phyloP scores from a whole-genome alignment of 1,140 invertebrate species.

The Bombus balteatus region DNA sequence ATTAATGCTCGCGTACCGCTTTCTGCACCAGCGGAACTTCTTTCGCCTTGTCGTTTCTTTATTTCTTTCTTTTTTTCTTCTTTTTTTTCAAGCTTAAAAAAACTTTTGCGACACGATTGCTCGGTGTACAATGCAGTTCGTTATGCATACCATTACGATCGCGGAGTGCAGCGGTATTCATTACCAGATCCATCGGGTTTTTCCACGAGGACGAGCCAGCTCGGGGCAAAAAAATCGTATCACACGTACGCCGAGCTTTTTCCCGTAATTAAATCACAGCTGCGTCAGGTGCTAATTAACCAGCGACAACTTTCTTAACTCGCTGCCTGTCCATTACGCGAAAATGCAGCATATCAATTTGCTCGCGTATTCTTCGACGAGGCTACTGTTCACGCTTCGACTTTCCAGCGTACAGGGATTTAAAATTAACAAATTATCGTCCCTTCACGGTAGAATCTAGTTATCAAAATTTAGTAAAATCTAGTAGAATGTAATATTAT shows the following conservation, averaged over 20 bases:
- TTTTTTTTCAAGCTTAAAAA: background rate
- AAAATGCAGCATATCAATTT: background rate
- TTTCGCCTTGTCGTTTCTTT: background rate
- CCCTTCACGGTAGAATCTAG: background rate
- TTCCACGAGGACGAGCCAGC: background rate
- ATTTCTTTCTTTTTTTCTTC: background rate
- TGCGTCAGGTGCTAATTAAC: background rate
- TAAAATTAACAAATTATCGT: background rate
- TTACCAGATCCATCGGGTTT: background rate
- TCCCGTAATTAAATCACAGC: constrained; percentile 19
- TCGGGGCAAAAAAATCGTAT: constrained; percentile 2
- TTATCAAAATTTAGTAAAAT: too few species aligned
- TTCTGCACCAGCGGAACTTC: background rate
- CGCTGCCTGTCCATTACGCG: background rate
- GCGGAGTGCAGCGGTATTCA: background rate
- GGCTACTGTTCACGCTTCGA: background rate
- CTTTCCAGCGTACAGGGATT: background rate
- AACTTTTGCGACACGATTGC: background rate
- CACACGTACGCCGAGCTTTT: background rate
- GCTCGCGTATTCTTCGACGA: background rate
- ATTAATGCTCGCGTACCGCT: background rate
- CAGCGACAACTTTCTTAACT: constrained; percentile 22
- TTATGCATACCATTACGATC: background rate
- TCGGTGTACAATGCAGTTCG: background rate
- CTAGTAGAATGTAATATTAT: too few species aligned